Evolutionary conservation across 2,113 vertebrate genomes (phyloP).

Genomic region (Leuciscus idus): DNA sequence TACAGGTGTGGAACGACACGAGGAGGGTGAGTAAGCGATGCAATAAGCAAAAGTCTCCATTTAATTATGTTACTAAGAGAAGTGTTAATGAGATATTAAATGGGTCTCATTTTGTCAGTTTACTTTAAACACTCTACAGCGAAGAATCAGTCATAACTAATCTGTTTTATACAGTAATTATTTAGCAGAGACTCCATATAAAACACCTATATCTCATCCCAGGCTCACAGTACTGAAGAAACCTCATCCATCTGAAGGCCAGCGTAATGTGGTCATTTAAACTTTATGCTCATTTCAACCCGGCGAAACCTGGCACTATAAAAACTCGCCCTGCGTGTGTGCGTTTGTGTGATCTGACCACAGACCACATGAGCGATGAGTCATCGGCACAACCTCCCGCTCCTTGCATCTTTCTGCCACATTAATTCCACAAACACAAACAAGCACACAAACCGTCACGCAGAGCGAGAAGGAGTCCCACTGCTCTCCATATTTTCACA

Average conservation of each 20-base stretch:
- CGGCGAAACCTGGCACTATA: background rate
- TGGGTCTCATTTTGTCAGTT: background rate
- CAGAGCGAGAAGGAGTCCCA: conserved; percentile 19
- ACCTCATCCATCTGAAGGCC: background rate
- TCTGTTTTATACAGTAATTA: background rate
- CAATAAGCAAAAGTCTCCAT: background rate
- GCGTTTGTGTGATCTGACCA: conserved; percentile 26
- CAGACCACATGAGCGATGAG: conserved; percentile 47
- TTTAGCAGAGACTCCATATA: background rate
- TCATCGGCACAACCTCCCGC: conserved; percentile 43
- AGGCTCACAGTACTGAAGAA: background rate
- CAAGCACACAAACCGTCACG: conserved; percentile 32
- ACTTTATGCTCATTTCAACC: conserved; percentile 30
- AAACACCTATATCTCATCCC: background rate
- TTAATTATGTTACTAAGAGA: background rate
- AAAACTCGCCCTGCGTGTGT: conserved; percentile 30
- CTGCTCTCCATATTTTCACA: conserved; percentile 37
- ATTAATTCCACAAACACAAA: conserved; percentile 47
- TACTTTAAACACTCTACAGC: background rate
- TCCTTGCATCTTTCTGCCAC: conserved; percentile 49
- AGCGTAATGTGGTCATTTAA: conserved; percentile 4
- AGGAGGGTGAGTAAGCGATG: background rate
- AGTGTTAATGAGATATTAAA: background rate
- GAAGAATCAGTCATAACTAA: background rate
- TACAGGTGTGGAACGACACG: background rate